These are phyloP conservation scores for Delia radicum DNA, from an alignment of 1,140 invertebrate species.

Conservation along the genomic window DNA sequence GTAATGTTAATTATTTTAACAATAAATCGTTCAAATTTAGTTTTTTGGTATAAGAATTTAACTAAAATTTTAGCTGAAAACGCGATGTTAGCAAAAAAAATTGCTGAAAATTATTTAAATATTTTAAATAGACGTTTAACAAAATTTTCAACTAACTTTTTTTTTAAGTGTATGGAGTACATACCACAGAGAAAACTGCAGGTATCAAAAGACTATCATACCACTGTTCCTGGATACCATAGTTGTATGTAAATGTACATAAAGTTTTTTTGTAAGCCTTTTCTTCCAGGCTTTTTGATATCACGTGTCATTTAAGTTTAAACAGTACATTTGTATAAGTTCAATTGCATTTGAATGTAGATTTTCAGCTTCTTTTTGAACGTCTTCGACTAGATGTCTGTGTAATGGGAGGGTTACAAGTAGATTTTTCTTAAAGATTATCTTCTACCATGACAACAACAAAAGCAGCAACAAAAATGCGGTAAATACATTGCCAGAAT, in stretches of 20 bases:
- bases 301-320: constrained; percentile 11
- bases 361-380: background rate
- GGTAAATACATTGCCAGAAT: constrained; percentile 12
- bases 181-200: too few relatives aligned
- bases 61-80: too few relatives aligned
- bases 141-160: too few relatives aligned
- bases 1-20: too few relatives aligned
- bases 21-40: too few relatives aligned
- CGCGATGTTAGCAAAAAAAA: too few relatives aligned
- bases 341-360: constrained; percentile 15
- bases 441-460: background rate
- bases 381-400: background rate
- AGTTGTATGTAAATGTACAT: background rate
- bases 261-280: background rate
- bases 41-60: too few relatives aligned
- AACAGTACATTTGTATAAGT: constrained; percentile 18
- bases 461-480: background rate
- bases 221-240: background rate
- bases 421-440: constrained; percentile 1
- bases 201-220: too few relatives aligned
- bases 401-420: background rate
- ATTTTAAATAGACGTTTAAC: too few relatives aligned
- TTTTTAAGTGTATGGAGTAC: too few relatives aligned
- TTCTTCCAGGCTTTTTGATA: background rate
- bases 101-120: too few relatives aligned